Conservation (phyloP, 2,888 invertebrate genomes). For the Aphidius colemani region DNA sequence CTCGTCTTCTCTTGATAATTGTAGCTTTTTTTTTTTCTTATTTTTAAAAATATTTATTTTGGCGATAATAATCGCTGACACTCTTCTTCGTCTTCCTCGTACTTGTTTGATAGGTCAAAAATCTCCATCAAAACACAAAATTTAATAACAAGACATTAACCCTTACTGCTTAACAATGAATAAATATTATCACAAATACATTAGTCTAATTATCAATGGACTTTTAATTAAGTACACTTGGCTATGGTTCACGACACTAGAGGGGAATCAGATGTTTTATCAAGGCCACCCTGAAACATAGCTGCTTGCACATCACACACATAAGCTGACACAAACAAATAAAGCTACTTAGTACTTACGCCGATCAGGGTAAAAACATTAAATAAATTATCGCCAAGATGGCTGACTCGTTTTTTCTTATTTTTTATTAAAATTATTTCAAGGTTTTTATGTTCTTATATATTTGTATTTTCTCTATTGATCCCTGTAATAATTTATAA, state of each 20-base stretch:
- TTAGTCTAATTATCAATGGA: conserved; percentile 13
- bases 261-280: conserved; percentile 25
- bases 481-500: too few species aligned
- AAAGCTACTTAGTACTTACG: background rate
- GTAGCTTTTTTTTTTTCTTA: too few species aligned
- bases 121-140: conserved; percentile 10
- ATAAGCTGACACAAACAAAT: conserved; percentile 1
- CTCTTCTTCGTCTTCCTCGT: conserved; percentile 14
- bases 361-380: background rate
- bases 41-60: background rate
- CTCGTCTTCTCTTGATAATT: too few species aligned
- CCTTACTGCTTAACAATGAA: background rate
- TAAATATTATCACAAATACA: background rate
- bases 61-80: background rate
- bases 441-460: too few species aligned
- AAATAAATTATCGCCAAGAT: conserved; percentile 7
- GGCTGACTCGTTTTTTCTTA: too few species aligned
- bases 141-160: conserved; percentile 11
- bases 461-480: too few species aligned
- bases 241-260: conserved; percentile 12
- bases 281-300: conserved; percentile 17
- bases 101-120: conserved; percentile 8
- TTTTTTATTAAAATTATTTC: too few species aligned
- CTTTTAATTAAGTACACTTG: conserved; percentile 25
- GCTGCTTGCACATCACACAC: background rate